phyloP scores from a whole-genome alignment of 2,797 vertebrate species.

The Coranthus polyacanthus region DNA sequence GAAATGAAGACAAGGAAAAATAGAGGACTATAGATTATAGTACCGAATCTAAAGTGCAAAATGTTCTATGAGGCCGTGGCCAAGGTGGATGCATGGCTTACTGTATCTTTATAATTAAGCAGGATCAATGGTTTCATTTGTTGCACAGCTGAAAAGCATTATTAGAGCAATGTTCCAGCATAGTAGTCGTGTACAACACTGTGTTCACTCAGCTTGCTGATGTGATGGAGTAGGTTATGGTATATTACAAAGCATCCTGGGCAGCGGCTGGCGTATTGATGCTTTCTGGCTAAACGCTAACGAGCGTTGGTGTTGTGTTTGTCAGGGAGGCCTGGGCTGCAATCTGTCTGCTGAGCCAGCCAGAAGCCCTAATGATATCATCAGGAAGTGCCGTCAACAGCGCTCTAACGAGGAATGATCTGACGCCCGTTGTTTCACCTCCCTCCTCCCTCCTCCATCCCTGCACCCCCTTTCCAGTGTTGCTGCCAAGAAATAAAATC shows the following conservation, averaged over 20 bases:
- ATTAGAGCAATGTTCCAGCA: constrained; percentile 72
- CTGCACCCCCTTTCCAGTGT: constrained; percentile 8
- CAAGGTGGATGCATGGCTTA: constrained; percentile 64
- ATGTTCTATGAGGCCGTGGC: constrained; percentile 32
- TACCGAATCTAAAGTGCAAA: constrained; percentile 40
- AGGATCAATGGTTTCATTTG: constrained; percentile 69
- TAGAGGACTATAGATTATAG: constrained; percentile 29
- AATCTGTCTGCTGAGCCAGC: constrained; percentile 83
- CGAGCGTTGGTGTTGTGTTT: constrained; percentile 76
- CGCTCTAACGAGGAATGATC: constrained; percentile 79
- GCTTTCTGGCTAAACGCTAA: constrained; percentile 77
- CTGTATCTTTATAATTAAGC: constrained; percentile 74
- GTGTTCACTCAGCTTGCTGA: constrained; percentile 57
- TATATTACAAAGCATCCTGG: constrained; percentile 70
- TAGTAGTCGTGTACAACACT: constrained; percentile 71
- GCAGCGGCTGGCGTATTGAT: constrained; percentile 73
- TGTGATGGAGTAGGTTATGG: constrained; percentile 72
- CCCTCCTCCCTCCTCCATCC: constrained; percentile 21
- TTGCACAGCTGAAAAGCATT: constrained; percentile 61
- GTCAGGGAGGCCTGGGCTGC: constrained; percentile 74
- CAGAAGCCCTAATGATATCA: constrained; percentile 83
- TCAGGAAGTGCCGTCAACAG: constrained; percentile 77
- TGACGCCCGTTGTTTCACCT: constrained; percentile 67
- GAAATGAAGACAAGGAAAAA: constrained; percentile 37
- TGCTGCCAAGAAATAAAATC: constrained; percentile 18